A percentile compares a stretch with the other conserved stretches of the same genome.
phyloP scores from a whole-genome alignment of 2,888 invertebrate genomes.

The Phrixothrix hirtus region DNA sequence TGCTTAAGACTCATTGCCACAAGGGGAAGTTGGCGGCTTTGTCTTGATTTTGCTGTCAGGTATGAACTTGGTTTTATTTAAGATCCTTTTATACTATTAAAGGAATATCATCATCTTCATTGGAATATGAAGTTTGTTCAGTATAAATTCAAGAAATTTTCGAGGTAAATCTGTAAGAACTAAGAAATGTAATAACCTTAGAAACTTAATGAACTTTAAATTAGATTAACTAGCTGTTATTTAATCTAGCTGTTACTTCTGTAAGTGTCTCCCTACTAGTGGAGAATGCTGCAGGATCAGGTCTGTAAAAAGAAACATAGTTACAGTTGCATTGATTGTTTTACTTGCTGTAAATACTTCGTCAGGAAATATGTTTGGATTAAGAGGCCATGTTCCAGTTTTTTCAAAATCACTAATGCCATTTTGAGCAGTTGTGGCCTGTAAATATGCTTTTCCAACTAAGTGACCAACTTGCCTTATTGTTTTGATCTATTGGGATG shows the following conservation, averaged over 20 bases:
- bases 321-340: background rate
- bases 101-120: background rate
- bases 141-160: background rate
- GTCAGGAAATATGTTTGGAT: slow-evolving; percentile 1
- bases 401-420: background rate
- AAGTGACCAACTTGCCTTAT: too few relatives aligned
- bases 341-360: slow-evolving; percentile 1
- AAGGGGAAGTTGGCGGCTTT: too few relatives aligned
- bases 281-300: background rate
- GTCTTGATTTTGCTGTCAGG: background rate
- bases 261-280: too few relatives aligned
- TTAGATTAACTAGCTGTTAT: too few relatives aligned
- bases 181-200: background rate
- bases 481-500: background rate
- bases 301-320: slow-evolving; percentile 1
- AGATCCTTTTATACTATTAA: background rate
- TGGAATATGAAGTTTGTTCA: background rate
- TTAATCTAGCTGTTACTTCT: background rate
- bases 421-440: background rate
- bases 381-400: slow-evolving; percentile 1
- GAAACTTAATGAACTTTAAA: too few relatives aligned
- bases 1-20: too few relatives aligned
- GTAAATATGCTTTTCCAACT: background rate
- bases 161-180: background rate
- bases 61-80: background rate